Evolutionary conservation across 2,797 vertebrate species (phyloP).

Genomic region (Coccyzus lansbergi): DNA sequence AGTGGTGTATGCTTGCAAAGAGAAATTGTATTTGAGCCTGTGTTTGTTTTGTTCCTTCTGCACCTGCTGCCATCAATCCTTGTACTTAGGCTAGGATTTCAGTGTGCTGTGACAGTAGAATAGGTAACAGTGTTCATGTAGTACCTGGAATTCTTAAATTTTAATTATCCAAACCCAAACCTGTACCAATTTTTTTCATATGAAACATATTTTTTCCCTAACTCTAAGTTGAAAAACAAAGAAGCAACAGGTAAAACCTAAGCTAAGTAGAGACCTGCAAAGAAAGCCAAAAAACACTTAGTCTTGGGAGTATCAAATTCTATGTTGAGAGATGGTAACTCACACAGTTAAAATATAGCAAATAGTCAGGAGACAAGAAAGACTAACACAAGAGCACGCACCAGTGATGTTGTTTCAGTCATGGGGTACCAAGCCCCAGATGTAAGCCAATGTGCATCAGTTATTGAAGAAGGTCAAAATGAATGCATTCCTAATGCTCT

Average conservation of each 20-base stretch:
- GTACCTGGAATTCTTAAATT: background rate
- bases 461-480: background rate
- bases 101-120: background rate
- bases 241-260: background rate
- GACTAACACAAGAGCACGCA: background rate
- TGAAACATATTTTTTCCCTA: background rate
- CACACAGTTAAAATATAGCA: background rate
- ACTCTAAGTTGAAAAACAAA: background rate
- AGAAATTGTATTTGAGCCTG: background rate
- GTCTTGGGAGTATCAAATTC: background rate
- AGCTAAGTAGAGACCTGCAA: background rate
- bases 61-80: background rate
- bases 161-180: background rate
- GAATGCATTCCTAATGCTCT: background rate
- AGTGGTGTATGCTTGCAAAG: background rate
- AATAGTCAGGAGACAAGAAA: background rate
- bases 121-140: background rate
- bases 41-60: background rate
- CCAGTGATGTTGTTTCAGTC: background rate
- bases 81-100: background rate
- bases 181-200: background rate
- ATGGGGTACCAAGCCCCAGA: background rate
- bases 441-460: background rate
- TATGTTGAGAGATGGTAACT: background rate
- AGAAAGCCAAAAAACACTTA: background rate